These are phyloP conservation scores for Tenualosa ilisha DNA, from an alignment of 2,797 vertebrate genomes.

Conservation along the genomic window DNA sequence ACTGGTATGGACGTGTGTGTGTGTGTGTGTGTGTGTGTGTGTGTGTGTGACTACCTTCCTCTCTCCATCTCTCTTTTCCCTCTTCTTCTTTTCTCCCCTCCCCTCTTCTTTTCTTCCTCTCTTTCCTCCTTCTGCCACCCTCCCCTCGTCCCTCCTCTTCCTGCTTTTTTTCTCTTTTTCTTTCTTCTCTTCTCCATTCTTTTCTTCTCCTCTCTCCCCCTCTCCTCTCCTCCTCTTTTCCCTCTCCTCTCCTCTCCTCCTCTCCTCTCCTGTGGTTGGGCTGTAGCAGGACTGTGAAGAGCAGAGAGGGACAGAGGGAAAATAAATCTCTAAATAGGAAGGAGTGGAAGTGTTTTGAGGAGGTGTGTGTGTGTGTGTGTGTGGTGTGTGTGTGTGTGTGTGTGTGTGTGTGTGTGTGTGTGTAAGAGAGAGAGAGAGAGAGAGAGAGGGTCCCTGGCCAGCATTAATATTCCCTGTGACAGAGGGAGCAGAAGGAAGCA, in stretches of 20 bases:
- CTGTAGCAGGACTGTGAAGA: no score
- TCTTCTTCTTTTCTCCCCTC: no score
- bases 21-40: no score
- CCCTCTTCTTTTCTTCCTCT: not conserved
- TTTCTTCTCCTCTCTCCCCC: constrained; percentile 37
- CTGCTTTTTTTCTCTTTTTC: not conserved
- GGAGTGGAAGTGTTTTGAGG: constrained; percentile 19
- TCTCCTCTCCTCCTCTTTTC: no score
- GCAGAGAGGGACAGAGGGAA: constrained; percentile 63
- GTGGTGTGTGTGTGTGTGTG: not conserved
- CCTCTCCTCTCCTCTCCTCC: no score
- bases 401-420: not conserved
- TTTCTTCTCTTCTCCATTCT: constrained; percentile 14
- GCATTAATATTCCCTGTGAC: constrained; percentile 57
- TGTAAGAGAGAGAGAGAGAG: no score
- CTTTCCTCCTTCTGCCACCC: not conserved
- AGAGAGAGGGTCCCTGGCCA: constrained; percentile 22
- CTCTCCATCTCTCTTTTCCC: no score
- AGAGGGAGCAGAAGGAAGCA: constrained; percentile 54
- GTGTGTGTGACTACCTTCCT: not conserved
- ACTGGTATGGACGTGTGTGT: no score
- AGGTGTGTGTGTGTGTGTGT: not conserved
- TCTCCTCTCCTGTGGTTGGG: constrained; percentile 25
- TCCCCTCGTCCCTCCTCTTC: constrained; percentile 53
- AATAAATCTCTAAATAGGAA: constrained; percentile 53